phyloP scores from a whole-genome alignment of 1,140 invertebrate species.

The Nasonia longicornis region DNA sequence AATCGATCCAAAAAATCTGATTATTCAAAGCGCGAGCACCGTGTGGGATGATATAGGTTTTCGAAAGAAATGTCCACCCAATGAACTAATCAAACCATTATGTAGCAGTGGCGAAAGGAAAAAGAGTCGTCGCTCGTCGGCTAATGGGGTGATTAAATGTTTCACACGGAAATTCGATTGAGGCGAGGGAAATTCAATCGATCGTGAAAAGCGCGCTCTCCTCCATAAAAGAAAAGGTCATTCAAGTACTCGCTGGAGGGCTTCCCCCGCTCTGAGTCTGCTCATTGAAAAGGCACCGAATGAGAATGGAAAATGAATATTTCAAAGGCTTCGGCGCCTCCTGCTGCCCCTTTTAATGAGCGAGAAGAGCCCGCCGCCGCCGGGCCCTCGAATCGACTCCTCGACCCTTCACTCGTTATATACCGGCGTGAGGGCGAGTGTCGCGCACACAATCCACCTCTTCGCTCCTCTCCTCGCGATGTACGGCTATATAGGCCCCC shows the following conservation, averaged over 20 bases:
- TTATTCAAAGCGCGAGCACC: too few relatives aligned
- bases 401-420: slow-evolving; percentile 32
- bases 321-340: slow-evolving; percentile 29
- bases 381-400: not conserved
- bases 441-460: slow-evolving; percentile 18
- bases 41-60: too few relatives aligned
- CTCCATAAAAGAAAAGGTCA: slow-evolving; percentile 25
- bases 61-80: too few relatives aligned
- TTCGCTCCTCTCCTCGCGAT: not conserved
- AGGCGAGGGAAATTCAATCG: slow-evolving; percentile 29
- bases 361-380: not conserved
- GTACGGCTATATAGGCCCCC: not conserved
- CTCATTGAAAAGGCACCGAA: slow-evolving; percentile 27
- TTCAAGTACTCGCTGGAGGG: slow-evolving; percentile 36
- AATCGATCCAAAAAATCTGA: too few relatives aligned
- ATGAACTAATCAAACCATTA: not conserved
- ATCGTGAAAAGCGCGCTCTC: slow-evolving; percentile 4
- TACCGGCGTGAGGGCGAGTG: not conserved
- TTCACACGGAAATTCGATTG: slow-evolving; percentile 37
- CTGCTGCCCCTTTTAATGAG: slow-evolving; percentile 37
- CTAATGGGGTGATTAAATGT: slow-evolving; percentile 38
- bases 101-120: not conserved
- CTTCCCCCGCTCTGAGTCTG: slow-evolving; percentile 33
- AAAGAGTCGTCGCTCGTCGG: not conserved
- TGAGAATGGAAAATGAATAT: slow-evolving; percentile 44